phyloP scores from a whole-genome alignment of 2,888 invertebrate genomes.

The Dynastes grantii region DNA sequence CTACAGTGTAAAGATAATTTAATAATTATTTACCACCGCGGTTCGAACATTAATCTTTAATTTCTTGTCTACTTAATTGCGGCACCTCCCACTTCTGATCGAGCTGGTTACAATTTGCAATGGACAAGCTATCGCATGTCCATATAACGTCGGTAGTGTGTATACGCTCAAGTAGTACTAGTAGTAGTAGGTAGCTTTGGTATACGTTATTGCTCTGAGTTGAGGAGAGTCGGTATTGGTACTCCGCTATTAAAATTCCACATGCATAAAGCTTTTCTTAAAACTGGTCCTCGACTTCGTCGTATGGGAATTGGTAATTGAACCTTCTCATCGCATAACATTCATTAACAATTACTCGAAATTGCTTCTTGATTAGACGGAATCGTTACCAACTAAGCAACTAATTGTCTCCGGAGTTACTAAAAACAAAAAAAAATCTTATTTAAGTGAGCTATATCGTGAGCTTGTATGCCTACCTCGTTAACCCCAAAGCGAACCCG shows the following conservation, averaged over 20 bases:
- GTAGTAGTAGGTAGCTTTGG: slow-evolving; percentile 13
- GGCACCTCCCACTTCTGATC: slow-evolving; percentile 42
- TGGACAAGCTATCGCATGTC: slow-evolving; percentile 19
- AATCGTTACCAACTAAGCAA: slow-evolving; percentile 53
- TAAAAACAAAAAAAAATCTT: slow-evolving; percentile 60
- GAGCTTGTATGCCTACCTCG: slow-evolving; percentile 53
- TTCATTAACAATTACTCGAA: slow-evolving; percentile 39
- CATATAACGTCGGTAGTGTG: not conserved
- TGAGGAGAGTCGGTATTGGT: slow-evolving; percentile 9
- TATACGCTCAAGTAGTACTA: slow-evolving; percentile 10
- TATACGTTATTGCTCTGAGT: slow-evolving; percentile 16
- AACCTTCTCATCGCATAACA: slow-evolving; percentile 33
- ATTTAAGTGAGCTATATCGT: slow-evolving; percentile 58
- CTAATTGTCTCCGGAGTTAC: slow-evolving; percentile 37
- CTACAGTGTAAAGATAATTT: slow-evolving; percentile 43
- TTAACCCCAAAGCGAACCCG: slow-evolving; percentile 52
- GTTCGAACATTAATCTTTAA: slow-evolving; percentile 37
- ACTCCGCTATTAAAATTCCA: slow-evolving; percentile 34
- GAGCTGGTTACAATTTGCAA: slow-evolving; percentile 38
- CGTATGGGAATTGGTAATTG: slow-evolving; percentile 34
- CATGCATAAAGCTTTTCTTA: slow-evolving; percentile 19
- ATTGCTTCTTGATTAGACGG: slow-evolving; percentile 37
- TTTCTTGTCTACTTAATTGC: slow-evolving; percentile 44
- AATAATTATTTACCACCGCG: slow-evolving; percentile 42
- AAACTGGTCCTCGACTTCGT: slow-evolving; percentile 9